A percentile compares a stretch with the other conserved stretches of the same genome.
Evolutionary conservation across 2,797 vertebrate genomes (phyloP).

Genomic region (Tachyglossus aculeatus): DNA sequence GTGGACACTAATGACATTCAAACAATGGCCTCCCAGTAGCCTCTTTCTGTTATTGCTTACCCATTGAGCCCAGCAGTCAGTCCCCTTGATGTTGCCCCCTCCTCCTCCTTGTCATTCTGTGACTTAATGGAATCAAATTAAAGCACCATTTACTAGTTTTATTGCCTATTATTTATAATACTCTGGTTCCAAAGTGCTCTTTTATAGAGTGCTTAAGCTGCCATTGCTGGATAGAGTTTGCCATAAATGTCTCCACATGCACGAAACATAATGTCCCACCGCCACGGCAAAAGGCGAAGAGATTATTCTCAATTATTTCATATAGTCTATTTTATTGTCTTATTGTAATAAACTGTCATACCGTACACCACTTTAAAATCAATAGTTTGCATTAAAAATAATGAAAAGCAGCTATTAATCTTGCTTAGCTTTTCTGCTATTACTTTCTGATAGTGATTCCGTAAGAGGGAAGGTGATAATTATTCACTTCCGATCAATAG

Average conservation of each 20-base stretch:
- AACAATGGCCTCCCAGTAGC: too few relatives aligned
- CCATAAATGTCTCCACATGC: constrained; percentile 76
- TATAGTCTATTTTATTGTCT: constrained; percentile 79
- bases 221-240: constrained; percentile 75
- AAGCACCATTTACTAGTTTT: constrained; percentile 78
- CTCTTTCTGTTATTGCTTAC: too few relatives aligned
- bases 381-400: constrained; percentile 83
- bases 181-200: constrained; percentile 76
- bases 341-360: constrained; percentile 78
- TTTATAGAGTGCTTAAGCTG: constrained; percentile 82
- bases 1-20: too few relatives aligned
- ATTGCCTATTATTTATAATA: constrained; percentile 81
- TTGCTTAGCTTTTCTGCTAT: constrained; percentile 71
- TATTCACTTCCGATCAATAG: constrained; percentile 76
- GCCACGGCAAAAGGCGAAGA: constrained; percentile 64
- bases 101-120: constrained; percentile 65
- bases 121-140: constrained; percentile 82
- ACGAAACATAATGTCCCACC: constrained; percentile 69
- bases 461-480: constrained; percentile 65
- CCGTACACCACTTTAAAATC: constrained; percentile 77
- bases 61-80: accelerated
- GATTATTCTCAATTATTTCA: constrained; percentile 83
- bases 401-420: constrained; percentile 79
- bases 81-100: constrained; percentile 47
- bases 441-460: constrained; percentile 65